A percentile compares a stretch with the other conserved stretches of the same genome.
Conservation (phyloP, 2,888 invertebrate species). For the Meiosimyza decipiens region DNA sequence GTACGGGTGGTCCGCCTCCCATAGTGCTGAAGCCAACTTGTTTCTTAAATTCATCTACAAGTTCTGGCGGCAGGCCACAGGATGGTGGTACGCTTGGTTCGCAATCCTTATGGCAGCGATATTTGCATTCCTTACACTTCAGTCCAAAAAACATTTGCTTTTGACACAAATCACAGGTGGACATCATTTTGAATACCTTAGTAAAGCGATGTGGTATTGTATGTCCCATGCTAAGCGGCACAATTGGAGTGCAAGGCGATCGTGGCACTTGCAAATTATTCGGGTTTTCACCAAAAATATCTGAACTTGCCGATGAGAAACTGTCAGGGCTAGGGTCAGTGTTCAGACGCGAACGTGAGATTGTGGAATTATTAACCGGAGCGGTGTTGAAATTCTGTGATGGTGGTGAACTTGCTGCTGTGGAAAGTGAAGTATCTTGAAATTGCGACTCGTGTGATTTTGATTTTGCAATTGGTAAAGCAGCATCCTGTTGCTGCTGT, state of each 20-base stretch:
- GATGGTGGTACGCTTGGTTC: constrained; percentile 92
- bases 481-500: constrained; percentile 39
- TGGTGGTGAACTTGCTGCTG: constrained; percentile 62
- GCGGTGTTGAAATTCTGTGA: constrained; percentile 57
- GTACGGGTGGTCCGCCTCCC: constrained; percentile 54
- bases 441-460: constrained; percentile 91
- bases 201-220: constrained; percentile 91
- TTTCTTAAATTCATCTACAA: constrained; percentile 84
- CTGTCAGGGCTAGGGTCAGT: constrained; percentile 67
- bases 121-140: constrained; percentile 96
- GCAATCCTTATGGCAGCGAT: constrained; percentile 80
- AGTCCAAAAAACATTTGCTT: constrained; percentile 88
- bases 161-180: constrained; percentile 90
- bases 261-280: constrained; percentile 69
- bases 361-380: constrained; percentile 43
- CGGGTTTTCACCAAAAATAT: constrained; percentile 58
- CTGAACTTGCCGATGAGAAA: constrained; percentile 62
- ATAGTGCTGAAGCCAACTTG: constrained; percentile 45
- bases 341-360: constrained; percentile 59
- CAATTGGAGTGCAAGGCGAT: constrained; percentile 81
- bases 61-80: constrained; percentile 89
- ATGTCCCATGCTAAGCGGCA: constrained; percentile 85
- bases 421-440: constrained; percentile 67
- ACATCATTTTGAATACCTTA: constrained; percentile 88
- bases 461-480: constrained; percentile 79